Evolutionary conservation across 2,113 vertebrate genomes (phyloP).

Genomic region (Burhinus bistriatus): DNA sequence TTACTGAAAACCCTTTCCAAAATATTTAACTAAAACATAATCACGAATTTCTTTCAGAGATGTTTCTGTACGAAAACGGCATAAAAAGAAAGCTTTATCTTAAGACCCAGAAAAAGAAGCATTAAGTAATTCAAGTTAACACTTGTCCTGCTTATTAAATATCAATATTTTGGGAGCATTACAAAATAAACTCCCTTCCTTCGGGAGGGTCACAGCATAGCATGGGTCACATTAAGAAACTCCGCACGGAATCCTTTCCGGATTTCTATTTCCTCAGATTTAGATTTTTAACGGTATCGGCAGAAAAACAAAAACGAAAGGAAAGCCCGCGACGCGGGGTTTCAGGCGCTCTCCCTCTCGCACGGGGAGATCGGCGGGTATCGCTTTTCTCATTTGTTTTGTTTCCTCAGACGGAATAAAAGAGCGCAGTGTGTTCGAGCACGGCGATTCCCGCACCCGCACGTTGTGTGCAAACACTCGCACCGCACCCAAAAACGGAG

Average conservation of each 20-base stretch:
- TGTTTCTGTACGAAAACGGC: background rate
- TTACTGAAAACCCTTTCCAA: background rate
- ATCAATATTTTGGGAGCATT: conserved; percentile 13
- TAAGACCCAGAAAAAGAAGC: background rate
- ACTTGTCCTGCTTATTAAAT: background rate
- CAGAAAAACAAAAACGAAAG: background rate
- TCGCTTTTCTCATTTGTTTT: background rate
- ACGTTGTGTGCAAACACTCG: background rate
- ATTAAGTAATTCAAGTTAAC: background rate
- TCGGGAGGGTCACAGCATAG: background rate
- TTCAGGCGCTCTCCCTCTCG: background rate
- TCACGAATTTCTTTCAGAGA: background rate
- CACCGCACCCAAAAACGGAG: background rate
- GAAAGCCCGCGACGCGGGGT: background rate
- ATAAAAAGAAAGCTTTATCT: background rate
- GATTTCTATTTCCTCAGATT: conserved; percentile 9
- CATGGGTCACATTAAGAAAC: background rate
- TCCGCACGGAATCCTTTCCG: background rate
- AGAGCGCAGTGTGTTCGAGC: background rate
- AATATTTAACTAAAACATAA: conserved; percentile 14
- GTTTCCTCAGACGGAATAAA: background rate
- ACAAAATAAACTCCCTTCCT: background rate
- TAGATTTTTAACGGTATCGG: background rate
- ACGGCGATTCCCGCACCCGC: background rate
- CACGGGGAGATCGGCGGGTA: background rate